Conservation (phyloP, 2,797 vertebrate species). For the Botia almorhae region DNA sequence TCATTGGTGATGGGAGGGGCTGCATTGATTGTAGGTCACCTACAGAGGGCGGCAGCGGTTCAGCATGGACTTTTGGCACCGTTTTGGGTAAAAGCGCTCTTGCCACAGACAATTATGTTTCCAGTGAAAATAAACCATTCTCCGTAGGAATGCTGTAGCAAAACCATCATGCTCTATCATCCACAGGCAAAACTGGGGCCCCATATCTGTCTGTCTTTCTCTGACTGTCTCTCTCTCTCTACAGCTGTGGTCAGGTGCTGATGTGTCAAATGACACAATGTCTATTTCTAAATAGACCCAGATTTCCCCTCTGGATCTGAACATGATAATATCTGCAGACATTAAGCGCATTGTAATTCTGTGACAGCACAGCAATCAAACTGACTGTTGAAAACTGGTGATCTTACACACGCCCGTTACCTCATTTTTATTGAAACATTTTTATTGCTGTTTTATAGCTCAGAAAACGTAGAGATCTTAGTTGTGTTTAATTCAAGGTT, state of each 20-base stretch:
- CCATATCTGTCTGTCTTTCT: slow-evolving; percentile 49
- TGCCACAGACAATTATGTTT: slow-evolving; percentile 81
- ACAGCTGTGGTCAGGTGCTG: slow-evolving; percentile 15
- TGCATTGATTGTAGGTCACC: slow-evolving; percentile 63
- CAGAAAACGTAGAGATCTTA: background rate
- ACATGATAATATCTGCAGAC: slow-evolving; percentile 54
- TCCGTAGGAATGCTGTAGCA: slow-evolving; percentile 74
- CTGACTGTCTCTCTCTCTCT: slow-evolving; percentile 25
- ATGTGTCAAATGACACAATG: slow-evolving; percentile 30
- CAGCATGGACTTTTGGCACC: slow-evolving; percentile 54
- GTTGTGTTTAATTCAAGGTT: background rate
- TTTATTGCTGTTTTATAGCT: background rate
- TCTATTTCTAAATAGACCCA: slow-evolving; percentile 50
- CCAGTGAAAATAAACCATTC: slow-evolving; percentile 79
- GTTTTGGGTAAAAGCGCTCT: slow-evolving; percentile 65
- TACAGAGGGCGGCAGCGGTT: slow-evolving; percentile 68
- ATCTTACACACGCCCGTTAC: background rate
- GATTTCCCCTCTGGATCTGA: slow-evolving; percentile 63
- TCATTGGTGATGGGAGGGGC: background rate
- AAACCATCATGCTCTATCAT: slow-evolving; percentile 72
- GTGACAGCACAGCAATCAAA: background rate
- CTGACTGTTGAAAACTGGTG: background rate
- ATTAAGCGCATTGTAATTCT: slow-evolving; percentile 17
- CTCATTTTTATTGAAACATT: background rate
- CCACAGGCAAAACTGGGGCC: slow-evolving; percentile 56